Evolutionary conservation across 2,888 invertebrate genomes (phyloP), one percentile per base, ranked within the genome.

Genomic region (Drosophila emarginata): DNA sequence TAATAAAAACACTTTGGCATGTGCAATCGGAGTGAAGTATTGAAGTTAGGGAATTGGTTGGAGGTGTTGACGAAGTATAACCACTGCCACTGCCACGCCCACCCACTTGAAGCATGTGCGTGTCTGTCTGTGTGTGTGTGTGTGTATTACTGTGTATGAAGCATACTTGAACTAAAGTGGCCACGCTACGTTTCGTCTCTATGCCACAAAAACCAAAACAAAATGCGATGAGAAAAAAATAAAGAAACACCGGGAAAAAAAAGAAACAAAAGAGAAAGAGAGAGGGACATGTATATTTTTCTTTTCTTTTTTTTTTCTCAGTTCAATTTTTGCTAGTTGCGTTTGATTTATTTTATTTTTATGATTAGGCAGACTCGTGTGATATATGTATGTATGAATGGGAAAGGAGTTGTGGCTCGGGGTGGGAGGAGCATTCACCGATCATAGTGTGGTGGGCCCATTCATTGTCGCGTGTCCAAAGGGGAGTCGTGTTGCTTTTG

Each of bases 1-100:
- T 87, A 89, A 89, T 89, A 89, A 90, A 90, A 90, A 80, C 87
- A 86, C 79, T 77, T 82, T 72, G 77, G 68, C 77, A 74, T 72
- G 70, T 71, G 66, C 66, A 70, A 23, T 59, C 52, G 37, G 53
- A 37, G 36, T 11, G 39, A 50, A n/a, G 36, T 26, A 28, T 56
- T 40, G 37, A 3, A 39, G 21, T 45, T 18, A 2, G 50, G 23
- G 40, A 14, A 51, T 12, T 4, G 18, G 36, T 21, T 14, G 26
- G 14, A 9, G 50, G 37, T 6, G 7, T 37, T 37, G 6, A 52
- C 32, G 26, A 26, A 26, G 18, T 15, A n/a, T 51, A n/a, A 6
- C n/a, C n/a, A n/a, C n/a, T n/a, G 45, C 7, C 11, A 40, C 57
- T 32, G 66, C 73, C 68, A 80, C 80, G 68, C 71, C 85, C 65